Conservation (phyloP, 2,888 invertebrate genomes). For the Blastobasis adustella region DNA sequence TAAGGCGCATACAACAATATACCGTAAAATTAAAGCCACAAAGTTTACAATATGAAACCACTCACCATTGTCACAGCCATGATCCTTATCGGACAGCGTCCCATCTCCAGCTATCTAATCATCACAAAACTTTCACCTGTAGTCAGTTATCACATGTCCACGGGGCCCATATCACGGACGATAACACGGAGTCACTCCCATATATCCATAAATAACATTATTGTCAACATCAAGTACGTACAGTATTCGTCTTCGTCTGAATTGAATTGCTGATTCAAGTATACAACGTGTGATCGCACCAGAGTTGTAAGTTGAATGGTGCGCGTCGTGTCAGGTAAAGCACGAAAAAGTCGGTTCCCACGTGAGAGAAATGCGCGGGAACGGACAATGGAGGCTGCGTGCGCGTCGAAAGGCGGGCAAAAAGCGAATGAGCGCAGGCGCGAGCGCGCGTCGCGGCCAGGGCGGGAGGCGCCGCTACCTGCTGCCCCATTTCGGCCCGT, state of each 20-base stretch:
- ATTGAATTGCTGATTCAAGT: conserved; percentile 18
- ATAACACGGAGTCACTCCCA: conserved; percentile 31
- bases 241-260: too few species aligned
- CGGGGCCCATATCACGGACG: conserved; percentile 42
- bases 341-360: conserved; percentile 64
- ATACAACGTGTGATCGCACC: conserved; percentile 46
- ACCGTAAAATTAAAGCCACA: background rate
- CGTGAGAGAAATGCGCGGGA: conserved; percentile 65
- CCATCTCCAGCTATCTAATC: conserved; percentile 53
- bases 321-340: conserved; percentile 32
- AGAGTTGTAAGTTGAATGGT: conserved; percentile 40
- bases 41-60: conserved; percentile 7
- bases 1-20: background rate
- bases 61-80: conserved; percentile 60
- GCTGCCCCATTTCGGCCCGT: conserved; percentile 60
- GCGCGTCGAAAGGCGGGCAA: conserved; percentile 72
- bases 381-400: conserved; percentile 61
- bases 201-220: background rate
- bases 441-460: conserved; percentile 13
- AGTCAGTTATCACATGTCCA: conserved; percentile 28
- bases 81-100: conserved; percentile 43
- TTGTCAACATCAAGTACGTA: too few species aligned
- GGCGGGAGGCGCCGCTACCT: conserved; percentile 35
- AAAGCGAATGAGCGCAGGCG: conserved; percentile 63
- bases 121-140: conserved; percentile 59